Evolutionary conservation across 2,113 vertebrate species (phyloP).

Genomic region (Herpetotheres cachinnans): DNA sequence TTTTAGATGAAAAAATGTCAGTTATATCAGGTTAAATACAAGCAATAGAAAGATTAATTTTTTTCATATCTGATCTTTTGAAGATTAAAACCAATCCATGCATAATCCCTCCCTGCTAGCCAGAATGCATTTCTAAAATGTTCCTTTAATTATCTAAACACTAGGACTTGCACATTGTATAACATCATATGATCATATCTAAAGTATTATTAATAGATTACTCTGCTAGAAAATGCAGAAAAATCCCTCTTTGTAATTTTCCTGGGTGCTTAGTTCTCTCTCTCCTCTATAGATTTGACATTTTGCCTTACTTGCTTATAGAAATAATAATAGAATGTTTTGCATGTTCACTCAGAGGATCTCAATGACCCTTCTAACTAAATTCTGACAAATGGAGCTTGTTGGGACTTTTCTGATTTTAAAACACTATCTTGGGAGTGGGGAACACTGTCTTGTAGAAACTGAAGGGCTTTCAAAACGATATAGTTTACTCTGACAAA

Average conservation of each 20-base stretch:
- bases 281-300: background rate
- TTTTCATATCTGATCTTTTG: slow-evolving; percentile 47
- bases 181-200: slow-evolving; percentile 28
- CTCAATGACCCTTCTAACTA: background rate
- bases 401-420: background rate
- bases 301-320: background rate
- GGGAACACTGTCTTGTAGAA: background rate
- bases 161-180: slow-evolving; percentile 2
- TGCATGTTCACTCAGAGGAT: background rate
- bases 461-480: background rate
- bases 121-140: slow-evolving; percentile 43
- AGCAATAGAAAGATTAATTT: slow-evolving; percentile 33
- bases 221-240: background rate
- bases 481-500: background rate
- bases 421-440: fast-evolving
- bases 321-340: background rate
- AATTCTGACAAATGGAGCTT: background rate
- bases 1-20: background rate
- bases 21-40: slow-evolving; percentile 37
- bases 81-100: slow-evolving; percentile 62
- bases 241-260: slow-evolving; percentile 16
- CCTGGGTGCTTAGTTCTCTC: background rate
- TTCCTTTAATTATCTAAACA: slow-evolving; percentile 53
- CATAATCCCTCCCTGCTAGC: slow-evolving; percentile 39
- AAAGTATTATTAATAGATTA: slow-evolving; percentile 32